These are phyloP conservation scores for Chrysolina haemoptera DNA, from an alignment of 2,888 invertebrate genomes.

Conservation along the genomic window DNA sequence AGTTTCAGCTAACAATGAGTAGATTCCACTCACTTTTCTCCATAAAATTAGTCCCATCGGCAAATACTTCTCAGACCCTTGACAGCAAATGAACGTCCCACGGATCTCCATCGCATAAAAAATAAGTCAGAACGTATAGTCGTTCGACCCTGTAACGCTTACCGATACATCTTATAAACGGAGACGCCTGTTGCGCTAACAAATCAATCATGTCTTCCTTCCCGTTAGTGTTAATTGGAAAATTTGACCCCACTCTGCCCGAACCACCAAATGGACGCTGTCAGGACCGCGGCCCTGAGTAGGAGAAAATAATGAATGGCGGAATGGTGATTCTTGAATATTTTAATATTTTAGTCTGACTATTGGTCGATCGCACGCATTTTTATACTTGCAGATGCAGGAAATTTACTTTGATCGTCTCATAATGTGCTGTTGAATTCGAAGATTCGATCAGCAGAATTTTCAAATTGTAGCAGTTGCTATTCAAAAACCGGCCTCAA, in stretches of 20 bases:
- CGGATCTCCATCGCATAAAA: neutral
- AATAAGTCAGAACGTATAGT: neutral
- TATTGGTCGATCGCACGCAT: slow-evolving; percentile 5
- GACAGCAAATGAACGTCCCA: neutral
- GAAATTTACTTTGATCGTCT: neutral
- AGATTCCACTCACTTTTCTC: too few relatives aligned
- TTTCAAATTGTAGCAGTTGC: too few relatives aligned
- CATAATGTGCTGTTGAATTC: neutral
- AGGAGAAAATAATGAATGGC: slow-evolving; percentile 23
- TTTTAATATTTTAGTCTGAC: slow-evolving; percentile 1
- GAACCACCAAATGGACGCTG: slow-evolving; percentile 18
- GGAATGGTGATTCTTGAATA: slow-evolving; percentile 15
- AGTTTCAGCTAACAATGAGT: too few relatives aligned
- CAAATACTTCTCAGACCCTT: too few relatives aligned
- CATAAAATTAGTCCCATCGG: too few relatives aligned
- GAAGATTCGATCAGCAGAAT: too few relatives aligned
- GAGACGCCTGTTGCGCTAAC: slow-evolving; percentile 60
- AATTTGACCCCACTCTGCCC: slow-evolving; percentile 62
- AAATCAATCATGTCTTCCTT: slow-evolving; percentile 65
- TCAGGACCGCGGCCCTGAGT: slow-evolving; percentile 9
- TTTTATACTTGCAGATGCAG: neutral
- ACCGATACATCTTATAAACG: slow-evolving; percentile 25
- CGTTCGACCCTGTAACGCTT: neutral
- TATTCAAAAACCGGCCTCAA: too few relatives aligned
- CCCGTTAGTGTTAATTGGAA: slow-evolving; percentile 68